Evolutionary conservation across 2,797 vertebrate species (phyloP).

Genomic region (Phataginus tetradactyla): DNA sequence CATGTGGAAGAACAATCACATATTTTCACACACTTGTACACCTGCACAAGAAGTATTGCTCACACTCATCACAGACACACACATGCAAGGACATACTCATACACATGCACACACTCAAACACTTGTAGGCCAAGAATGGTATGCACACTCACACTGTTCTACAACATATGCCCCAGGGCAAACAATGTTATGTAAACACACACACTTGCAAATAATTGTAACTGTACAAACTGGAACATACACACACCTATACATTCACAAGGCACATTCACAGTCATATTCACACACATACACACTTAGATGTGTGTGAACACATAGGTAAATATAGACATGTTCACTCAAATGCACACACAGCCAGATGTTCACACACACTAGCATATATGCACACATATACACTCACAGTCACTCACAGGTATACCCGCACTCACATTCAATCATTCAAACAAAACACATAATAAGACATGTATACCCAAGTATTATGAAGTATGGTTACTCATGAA

Average conservation of each 20-base stretch:
- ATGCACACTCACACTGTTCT: constrained; percentile 23
- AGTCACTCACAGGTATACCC: constrained; percentile 14
- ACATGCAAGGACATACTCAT: constrained; percentile 6
- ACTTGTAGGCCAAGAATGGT: not conserved
- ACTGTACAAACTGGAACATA: constrained; percentile 42
- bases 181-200: constrained; percentile 50
- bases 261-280: constrained; percentile 1
- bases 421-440: constrained; percentile 51
- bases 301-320: not conserved
- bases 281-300: not conserved
- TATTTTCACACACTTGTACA: constrained; percentile 44
- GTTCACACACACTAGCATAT: constrained; percentile 51
- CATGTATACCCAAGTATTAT: constrained; percentile 15
- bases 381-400: not conserved
- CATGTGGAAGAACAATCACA: constrained; percentile 32
- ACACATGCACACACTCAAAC: not conserved
- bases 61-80: constrained; percentile 10
- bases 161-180: constrained; percentile 39
- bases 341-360: constrained; percentile 40
- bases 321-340: constrained; percentile 35
- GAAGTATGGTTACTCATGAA: constrained; percentile 56
- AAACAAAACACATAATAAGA: constrained; percentile 57
- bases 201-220: constrained; percentile 54
- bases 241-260: constrained; percentile 27
- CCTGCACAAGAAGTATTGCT: constrained; percentile 24